phyloP scores from a whole-genome alignment of 2,797 vertebrate genomes.

The Ficedula albicollis region DNA sequence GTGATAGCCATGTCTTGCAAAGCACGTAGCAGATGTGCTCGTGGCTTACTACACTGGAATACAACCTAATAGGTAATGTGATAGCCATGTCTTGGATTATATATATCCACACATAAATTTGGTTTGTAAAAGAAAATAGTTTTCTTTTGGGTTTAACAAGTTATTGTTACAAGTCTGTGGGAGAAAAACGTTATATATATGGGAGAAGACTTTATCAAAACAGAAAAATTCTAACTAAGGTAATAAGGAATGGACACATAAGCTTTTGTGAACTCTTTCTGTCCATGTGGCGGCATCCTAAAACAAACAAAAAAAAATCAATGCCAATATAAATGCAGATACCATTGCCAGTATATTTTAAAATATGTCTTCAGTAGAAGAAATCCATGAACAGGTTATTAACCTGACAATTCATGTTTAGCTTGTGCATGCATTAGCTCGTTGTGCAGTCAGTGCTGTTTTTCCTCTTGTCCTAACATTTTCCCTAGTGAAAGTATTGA shows the following conservation, averaged over 20 bases:
- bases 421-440: not conserved
- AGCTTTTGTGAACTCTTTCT: not conserved
- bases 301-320: not conserved
- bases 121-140: not conserved
- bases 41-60: not conserved
- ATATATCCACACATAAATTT: not conserved
- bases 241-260: accelerated
- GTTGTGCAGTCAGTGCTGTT: not conserved
- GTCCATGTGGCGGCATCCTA: not conserved
- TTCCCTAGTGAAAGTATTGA: not conserved
- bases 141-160: not conserved
- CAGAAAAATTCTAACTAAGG: not conserved
- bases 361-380: not conserved
- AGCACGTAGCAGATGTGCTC: accelerated
- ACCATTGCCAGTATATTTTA: not conserved
- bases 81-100: not conserved
- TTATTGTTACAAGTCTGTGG: not conserved
- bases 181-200: not conserved
- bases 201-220: not conserved
- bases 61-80: not conserved
- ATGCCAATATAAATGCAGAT: not conserved
- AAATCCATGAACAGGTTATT: not conserved
- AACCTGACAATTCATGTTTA: not conserved
- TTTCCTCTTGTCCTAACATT: not conserved
- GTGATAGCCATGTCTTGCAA: too few relatives aligned